These are phyloP conservation scores for Notospermus geniculatus DNA, from an alignment of 1,140 invertebrate species.

Conservation along the genomic window DNA sequence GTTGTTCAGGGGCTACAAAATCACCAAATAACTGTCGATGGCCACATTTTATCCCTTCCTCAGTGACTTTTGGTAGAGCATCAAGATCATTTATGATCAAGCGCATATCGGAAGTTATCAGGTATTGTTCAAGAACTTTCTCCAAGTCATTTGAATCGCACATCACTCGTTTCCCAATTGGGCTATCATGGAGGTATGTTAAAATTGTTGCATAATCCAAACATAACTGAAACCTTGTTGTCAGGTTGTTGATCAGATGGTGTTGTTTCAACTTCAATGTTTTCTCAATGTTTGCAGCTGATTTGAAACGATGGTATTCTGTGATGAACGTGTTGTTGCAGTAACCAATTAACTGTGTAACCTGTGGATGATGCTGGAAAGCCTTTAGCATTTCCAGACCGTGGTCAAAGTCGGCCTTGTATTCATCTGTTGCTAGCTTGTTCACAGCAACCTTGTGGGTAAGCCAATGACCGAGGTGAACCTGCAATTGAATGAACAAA, in stretches of 20 bases:
- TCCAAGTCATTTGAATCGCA: slow-evolving; percentile 60
- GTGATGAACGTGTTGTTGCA: slow-evolving; percentile 52
- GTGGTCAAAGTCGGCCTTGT: slow-evolving; percentile 55
- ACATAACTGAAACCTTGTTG: slow-evolving; percentile 54
- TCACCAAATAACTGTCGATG: slow-evolving; percentile 51
- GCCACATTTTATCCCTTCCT: slow-evolving; percentile 55
- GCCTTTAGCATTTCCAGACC: slow-evolving; percentile 54
- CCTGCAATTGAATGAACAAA: slow-evolving; percentile 20
- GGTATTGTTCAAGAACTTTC: slow-evolving; percentile 60
- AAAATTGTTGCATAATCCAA: slow-evolving; percentile 57
- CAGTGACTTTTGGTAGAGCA: slow-evolving; percentile 56
- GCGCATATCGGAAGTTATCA: slow-evolving; percentile 52
- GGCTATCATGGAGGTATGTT: slow-evolving; percentile 53
- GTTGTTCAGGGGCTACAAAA: slow-evolving; percentile 62
- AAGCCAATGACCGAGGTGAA: slow-evolving; percentile 53
- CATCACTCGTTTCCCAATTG: slow-evolving; percentile 53
- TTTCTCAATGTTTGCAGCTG: slow-evolving; percentile 40
- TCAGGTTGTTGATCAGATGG: slow-evolving; percentile 11
- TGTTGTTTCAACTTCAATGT: not conserved
- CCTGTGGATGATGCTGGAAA: slow-evolving; percentile 32
- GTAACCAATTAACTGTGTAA: slow-evolving; percentile 45
- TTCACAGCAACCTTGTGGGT: slow-evolving; percentile 42
- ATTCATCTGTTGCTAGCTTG: slow-evolving; percentile 38
- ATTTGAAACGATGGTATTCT: slow-evolving; percentile 56
- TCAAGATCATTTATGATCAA: slow-evolving; percentile 60